Percentiles rank a stretch among this genome's conserved stretches.
phyloP scores from a whole-genome alignment of 2,113 vertebrate genomes.

The Onychorhynchus coronatus region DNA sequence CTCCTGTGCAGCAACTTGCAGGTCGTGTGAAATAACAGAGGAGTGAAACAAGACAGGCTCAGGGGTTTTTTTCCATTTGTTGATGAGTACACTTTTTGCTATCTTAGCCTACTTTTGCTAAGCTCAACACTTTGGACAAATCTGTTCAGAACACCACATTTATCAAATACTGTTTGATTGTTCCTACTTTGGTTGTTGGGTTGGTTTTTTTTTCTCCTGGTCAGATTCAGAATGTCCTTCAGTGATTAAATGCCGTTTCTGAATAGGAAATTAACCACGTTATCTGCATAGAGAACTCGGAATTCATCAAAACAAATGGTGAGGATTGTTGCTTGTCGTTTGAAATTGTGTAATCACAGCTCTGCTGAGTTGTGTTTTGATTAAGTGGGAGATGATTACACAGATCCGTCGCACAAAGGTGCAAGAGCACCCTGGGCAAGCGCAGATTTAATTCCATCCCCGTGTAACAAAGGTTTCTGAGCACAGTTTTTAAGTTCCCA shows the following conservation, averaged over 20 bases:
- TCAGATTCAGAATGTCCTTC: neutral
- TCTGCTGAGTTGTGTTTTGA: conserved; percentile 29
- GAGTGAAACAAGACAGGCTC: neutral
- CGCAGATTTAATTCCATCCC: neutral
- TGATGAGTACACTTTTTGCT: neutral
- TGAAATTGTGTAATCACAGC: conserved; percentile 38
- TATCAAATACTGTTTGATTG: neutral
- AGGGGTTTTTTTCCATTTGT: neutral
- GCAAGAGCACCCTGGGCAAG: neutral
- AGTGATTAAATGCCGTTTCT: conserved; percentile 14
- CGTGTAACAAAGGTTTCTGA: neutral
- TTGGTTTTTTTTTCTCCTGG: neutral
- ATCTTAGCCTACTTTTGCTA: neutral
- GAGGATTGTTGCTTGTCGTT: neutral
- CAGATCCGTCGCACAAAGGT: neutral
- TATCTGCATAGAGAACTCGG: neutral
- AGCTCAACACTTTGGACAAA: neutral
- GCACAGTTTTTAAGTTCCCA: neutral
- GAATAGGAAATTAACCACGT: neutral
- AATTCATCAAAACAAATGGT: conserved; percentile 22
- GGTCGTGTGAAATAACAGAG: neutral
- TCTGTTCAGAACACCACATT: neutral
- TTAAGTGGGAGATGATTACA: conserved; percentile 42
- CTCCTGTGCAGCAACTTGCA: neutral
- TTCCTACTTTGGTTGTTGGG: neutral